phyloP scores from a whole-genome alignment of 2,797 vertebrate species.

The Anguilla pacifica region DNA sequence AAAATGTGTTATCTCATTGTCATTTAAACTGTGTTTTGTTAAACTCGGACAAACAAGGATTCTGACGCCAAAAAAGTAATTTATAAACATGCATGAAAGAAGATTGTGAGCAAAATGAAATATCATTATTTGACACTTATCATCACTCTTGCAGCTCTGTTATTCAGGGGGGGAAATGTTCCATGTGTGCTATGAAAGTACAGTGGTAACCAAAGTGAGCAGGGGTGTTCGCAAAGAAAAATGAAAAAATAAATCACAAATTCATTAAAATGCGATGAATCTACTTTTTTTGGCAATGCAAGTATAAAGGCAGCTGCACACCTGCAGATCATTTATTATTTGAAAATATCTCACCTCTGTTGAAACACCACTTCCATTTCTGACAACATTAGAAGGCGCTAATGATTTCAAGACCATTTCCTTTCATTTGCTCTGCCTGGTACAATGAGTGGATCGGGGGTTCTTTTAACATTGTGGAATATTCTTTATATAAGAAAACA shows the following conservation, averaged over 20 bases:
- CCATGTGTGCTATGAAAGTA: background rate
- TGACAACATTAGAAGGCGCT: background rate
- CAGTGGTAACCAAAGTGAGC: background rate
- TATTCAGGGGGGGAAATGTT: background rate
- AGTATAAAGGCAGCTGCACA: background rate
- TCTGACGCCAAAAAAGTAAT: background rate
- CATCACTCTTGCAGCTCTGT: background rate
- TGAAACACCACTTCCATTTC: background rate
- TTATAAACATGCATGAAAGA: background rate
- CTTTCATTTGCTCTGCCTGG: background rate
- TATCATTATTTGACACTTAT: background rate
- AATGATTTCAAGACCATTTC: background rate
- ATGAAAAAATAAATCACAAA: background rate
- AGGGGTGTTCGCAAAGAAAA: background rate
- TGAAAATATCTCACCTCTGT: background rate
- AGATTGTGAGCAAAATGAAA: background rate
- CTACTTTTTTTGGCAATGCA: background rate
- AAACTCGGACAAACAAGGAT: background rate
- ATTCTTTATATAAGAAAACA: background rate
- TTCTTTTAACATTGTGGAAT: background rate
- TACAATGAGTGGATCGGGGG: background rate
- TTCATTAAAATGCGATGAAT: background rate
- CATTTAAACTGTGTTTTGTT: background rate
- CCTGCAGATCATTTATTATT: background rate
- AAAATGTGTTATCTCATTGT: background rate